phyloP scores from a whole-genome alignment of 2,888 invertebrate genomes.

The Ceratothoa steindachneri region DNA sequence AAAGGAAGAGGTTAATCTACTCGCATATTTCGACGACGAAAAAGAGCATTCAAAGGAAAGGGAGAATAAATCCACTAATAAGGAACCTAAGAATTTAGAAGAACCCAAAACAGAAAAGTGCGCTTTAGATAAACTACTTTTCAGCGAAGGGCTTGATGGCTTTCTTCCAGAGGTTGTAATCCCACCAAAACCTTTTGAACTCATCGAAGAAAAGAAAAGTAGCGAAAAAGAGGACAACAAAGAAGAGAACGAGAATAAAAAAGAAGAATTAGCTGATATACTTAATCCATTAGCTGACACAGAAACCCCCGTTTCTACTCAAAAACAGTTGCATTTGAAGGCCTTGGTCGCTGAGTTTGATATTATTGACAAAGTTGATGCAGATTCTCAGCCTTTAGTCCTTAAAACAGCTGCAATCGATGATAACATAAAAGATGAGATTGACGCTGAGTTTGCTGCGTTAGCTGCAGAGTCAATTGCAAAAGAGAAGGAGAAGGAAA shows the following conservation, averaged over 20 bases:
- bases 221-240: slow-evolving; percentile 1
- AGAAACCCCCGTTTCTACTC: slow-evolving; percentile 12
- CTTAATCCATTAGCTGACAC: slow-evolving; percentile 22
- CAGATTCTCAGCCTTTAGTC: slow-evolving; percentile 33
- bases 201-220: neutral
- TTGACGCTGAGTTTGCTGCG: slow-evolving; percentile 72
- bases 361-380: slow-evolving; percentile 46
- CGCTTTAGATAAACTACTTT: slow-evolving; percentile 15
- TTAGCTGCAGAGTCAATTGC: slow-evolving; percentile 72
- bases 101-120: slow-evolving; percentile 28
- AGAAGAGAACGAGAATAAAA: neutral
- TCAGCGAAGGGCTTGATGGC: slow-evolving; percentile 4
- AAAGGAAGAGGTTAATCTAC: slow-evolving; percentile 49
- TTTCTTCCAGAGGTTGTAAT: slow-evolving; percentile 14
- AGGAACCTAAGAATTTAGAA: slow-evolving; percentile 30
- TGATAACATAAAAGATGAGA: slow-evolving; percentile 58
- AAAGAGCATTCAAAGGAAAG: slow-evolving; percentile 11
- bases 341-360: slow-evolving; percentile 50
- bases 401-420: neutral
- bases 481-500: slow-evolving; percentile 58
- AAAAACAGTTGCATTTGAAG: slow-evolving; percentile 27
- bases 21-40: slow-evolving; percentile 50
- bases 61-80: neutral
- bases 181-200: neutral
- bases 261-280: slow-evolving; percentile 32